Conservation (phyloP, 2,113 vertebrate species). For the Lethenteron reissneri region DNA sequence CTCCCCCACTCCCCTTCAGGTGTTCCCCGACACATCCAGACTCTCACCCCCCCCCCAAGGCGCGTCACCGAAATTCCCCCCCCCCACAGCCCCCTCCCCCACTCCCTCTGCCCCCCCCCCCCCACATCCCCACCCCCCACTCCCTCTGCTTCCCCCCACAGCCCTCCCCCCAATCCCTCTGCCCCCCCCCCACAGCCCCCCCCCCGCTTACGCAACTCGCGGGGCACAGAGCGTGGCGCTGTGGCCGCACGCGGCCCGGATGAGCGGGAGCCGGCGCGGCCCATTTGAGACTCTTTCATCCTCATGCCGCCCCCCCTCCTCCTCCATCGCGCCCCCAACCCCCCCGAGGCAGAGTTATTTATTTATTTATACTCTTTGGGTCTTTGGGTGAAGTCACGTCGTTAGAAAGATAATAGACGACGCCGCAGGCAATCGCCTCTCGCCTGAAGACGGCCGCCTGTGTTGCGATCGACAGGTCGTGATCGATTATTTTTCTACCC, state of each 20-base stretch:
- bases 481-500: not conserved
- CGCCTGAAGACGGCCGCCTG: not conserved
- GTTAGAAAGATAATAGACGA: constrained; percentile 12
- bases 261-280: too few relatives aligned
- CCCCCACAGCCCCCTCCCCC: not conserved
- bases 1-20: not conserved
- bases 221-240: too few relatives aligned
- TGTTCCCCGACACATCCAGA: not conserved
- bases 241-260: too few relatives aligned
- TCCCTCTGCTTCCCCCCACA: too few relatives aligned
- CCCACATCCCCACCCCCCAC: accelerated
- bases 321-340: not conserved
- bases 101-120: too few relatives aligned
- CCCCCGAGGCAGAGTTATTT: constrained; percentile 1
- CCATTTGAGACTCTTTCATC: too few relatives aligned
- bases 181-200: not conserved
- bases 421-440: not conserved
- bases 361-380: constrained; percentile 13
- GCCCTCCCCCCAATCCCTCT: too few relatives aligned
- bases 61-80: not conserved
- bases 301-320: too few relatives aligned
- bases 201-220: too few relatives aligned
- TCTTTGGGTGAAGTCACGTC: constrained; percentile 14
- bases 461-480: not conserved
- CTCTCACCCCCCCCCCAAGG: not conserved